Conservation (phyloP, 1,140 invertebrate species). For the Drosophila varians region DNA sequence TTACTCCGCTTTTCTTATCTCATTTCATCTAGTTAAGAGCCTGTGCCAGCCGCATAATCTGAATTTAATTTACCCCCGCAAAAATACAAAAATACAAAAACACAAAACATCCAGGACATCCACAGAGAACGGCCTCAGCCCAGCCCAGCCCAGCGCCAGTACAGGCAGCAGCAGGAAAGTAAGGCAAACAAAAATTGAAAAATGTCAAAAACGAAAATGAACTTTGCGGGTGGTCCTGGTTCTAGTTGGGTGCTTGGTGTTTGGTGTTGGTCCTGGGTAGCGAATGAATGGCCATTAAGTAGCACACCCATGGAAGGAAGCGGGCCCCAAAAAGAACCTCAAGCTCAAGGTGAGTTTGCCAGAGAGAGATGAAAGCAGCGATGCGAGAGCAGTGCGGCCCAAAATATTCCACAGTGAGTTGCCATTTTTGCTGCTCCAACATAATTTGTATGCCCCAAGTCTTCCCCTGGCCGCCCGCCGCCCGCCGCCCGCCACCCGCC, state of each 20-base stretch:
- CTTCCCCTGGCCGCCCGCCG: neutral
- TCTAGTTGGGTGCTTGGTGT: neutral
- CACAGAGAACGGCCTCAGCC: constrained; percentile 7
- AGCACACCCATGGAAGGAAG: constrained; percentile 39
- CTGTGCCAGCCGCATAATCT: constrained; percentile 53
- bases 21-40: constrained; percentile 68
- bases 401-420: constrained; percentile 67
- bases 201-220: constrained; percentile 77
- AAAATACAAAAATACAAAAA: constrained; percentile 26
- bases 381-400: constrained; percentile 6
- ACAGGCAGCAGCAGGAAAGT: constrained; percentile 16
- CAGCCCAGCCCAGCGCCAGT: neutral
- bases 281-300: constrained; percentile 58
- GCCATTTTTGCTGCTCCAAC: constrained; percentile 67
- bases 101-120: constrained; percentile 1
- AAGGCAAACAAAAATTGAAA: constrained; percentile 62
- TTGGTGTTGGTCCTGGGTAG: constrained; percentile 11
- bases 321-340: constrained; percentile 26
- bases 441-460: constrained; percentile 53
- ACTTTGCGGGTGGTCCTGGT: constrained; percentile 46
- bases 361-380: neutral
- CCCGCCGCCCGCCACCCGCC: neutral
- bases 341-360: constrained; percentile 53
- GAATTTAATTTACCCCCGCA: constrained; percentile 73
- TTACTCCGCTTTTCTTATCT: constrained; percentile 31